Conservation (phyloP, 2,797 vertebrate species). For the Enteromius thamalakanensis region DNA sequence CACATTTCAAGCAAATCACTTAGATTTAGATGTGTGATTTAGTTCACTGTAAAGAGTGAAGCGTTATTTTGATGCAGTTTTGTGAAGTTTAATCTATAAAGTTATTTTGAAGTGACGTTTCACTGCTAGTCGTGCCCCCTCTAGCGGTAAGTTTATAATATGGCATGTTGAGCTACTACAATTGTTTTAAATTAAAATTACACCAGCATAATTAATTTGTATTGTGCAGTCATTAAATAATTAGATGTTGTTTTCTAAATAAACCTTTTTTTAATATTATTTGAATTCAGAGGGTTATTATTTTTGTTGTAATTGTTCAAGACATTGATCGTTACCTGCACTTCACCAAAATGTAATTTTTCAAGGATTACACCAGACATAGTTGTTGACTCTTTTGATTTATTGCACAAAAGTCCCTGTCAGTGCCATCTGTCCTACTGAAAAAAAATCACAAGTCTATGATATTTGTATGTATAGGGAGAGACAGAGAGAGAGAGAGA, state of each 20-base stretch:
- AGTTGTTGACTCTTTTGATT: background rate
- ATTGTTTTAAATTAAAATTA: background rate
- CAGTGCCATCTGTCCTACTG: background rate
- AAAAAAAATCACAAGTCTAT: background rate
- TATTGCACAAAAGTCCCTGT: conserved; percentile 12
- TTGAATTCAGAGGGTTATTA: background rate
- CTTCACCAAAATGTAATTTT: background rate
- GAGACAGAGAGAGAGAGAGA: no score
- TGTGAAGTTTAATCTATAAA: background rate
- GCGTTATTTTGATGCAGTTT: background rate
- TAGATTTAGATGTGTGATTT: background rate
- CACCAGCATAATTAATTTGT: background rate
- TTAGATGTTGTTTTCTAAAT: background rate
- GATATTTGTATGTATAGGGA: background rate
- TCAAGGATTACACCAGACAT: background rate
- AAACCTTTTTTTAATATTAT: background rate
- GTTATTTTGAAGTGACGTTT: background rate
- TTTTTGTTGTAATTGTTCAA: background rate
- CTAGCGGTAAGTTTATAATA: background rate
- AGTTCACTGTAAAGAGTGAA: background rate
- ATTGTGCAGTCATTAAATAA: background rate
- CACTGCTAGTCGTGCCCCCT: background rate
- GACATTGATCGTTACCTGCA: background rate
- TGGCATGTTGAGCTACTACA: background rate
- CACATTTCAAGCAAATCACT: background rate